Evolutionary conservation across 2,797 vertebrate genomes (phyloP).

Genomic region (Fringilla coelebs): DNA sequence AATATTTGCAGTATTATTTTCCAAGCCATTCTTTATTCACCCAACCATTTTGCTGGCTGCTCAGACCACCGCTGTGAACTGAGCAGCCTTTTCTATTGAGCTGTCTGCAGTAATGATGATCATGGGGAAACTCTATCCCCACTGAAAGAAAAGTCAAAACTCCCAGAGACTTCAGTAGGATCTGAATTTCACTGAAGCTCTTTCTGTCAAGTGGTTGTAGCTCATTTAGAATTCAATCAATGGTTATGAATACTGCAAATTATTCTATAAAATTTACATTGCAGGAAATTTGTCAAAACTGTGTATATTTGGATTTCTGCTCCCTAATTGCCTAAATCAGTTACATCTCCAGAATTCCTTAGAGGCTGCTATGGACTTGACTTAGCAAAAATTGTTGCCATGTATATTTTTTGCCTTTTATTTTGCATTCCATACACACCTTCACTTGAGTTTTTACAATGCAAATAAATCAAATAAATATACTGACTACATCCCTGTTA

Average conservation of each 20-base stretch:
- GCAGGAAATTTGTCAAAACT: constrained; percentile 13
- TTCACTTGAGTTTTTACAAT: background rate
- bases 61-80: constrained; percentile 37
- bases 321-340: background rate
- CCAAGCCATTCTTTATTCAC: constrained; percentile 34
- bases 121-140: background rate
- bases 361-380: background rate
- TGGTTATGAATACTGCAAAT: background rate
- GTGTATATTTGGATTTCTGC: background rate
- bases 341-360: background rate
- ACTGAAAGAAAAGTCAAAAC: constrained; percentile 4
- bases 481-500: background rate
- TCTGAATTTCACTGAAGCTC: background rate
- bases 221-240: constrained; percentile 10
- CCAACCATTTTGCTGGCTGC: constrained; percentile 35
- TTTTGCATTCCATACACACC: background rate
- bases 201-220: background rate
- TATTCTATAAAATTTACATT: background rate
- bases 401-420: background rate
- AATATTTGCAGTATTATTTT: constrained; percentile 50
- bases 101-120: constrained; percentile 51
- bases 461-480: background rate
- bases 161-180: background rate
- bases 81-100: constrained; percentile 37
- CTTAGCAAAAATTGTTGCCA: background rate